Evolutionary conservation across 2,888 invertebrate species (phyloP).

Genomic region (Augochlorella aurata): DNA sequence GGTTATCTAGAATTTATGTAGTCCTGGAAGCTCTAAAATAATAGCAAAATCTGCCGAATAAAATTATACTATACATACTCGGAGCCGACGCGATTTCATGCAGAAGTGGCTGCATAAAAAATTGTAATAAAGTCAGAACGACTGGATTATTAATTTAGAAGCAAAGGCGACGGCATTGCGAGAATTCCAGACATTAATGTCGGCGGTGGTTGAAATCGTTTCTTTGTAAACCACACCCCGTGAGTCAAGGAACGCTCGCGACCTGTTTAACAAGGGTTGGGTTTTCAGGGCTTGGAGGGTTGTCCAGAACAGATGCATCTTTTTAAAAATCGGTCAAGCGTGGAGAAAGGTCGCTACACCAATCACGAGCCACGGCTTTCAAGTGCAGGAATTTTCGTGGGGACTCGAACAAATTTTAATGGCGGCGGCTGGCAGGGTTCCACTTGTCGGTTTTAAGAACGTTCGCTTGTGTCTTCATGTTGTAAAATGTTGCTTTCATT

Average conservation of each 20-base stretch:
- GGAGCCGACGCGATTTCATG: background rate
- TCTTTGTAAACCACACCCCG: constrained; percentile 44
- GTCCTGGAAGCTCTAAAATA: too few relatives aligned
- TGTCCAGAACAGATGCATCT: constrained; percentile 33
- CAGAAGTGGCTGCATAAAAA: too few relatives aligned
- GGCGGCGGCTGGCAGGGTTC: constrained; percentile 30
- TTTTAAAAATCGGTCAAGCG: constrained; percentile 43
- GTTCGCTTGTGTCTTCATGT: background rate
- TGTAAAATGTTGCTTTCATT: background rate
- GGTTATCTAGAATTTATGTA: too few relatives aligned
- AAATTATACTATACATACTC: background rate
- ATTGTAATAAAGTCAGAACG: background rate
- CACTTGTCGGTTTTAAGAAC: constrained; percentile 11
- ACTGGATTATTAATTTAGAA: background rate
- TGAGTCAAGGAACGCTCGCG: constrained; percentile 7
- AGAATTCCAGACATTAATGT: constrained; percentile 15
- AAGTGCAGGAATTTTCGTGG: constrained; percentile 5
- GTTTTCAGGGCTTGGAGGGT: constrained; percentile 16
- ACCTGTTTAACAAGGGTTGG: constrained; percentile 27
- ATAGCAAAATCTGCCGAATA: too few relatives aligned
- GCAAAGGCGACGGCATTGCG: background rate
- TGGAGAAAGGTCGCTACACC: constrained; percentile 37
- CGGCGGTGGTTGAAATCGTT: constrained; percentile 14
- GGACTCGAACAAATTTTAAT: constrained; percentile 37
- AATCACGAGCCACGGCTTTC: constrained; percentile 19